phyloP scores from a whole-genome alignment of 2,888 invertebrate species.

The Metallyticus violacea region DNA sequence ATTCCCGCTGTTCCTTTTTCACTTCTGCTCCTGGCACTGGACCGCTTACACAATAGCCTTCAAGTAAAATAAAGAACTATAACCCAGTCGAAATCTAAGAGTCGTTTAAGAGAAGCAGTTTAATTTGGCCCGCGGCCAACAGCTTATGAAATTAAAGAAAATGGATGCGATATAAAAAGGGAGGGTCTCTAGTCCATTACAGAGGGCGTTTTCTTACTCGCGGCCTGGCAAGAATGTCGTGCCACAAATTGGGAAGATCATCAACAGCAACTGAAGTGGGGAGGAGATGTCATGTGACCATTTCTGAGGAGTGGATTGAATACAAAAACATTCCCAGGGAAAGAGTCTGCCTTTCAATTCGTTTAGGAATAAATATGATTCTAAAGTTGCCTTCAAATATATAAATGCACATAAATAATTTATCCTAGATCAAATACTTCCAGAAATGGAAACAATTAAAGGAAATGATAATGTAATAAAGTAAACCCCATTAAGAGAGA shows the following conservation, averaged over 20 bases:
- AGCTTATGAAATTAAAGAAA: not conserved
- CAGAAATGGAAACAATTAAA: too few species aligned
- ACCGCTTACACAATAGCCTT: not conserved
- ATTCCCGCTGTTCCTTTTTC: too few species aligned
- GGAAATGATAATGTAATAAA: too few species aligned
- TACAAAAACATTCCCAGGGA: not conserved
- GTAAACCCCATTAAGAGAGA: too few species aligned
- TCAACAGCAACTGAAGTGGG: not conserved
- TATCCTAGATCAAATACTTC: too few species aligned
- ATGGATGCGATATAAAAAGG: not conserved
- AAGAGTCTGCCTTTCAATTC: too few species aligned
- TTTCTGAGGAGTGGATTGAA: not conserved
- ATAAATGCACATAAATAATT: too few species aligned
- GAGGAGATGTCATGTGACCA: not conserved
- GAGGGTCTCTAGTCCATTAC: not conserved
- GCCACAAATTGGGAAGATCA: not conserved
- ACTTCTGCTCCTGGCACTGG: not conserved
- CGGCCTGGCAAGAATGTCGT: not conserved
- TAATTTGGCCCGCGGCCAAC: not conserved
- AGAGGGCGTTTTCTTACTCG: not conserved
- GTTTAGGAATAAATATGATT: too few species aligned
- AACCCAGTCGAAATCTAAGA: not conserved
- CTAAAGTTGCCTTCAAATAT: too few species aligned
- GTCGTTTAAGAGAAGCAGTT: not conserved
- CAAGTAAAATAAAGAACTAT: too few species aligned